Evolutionary conservation across 2,888 invertebrate species (phyloP), one percentile per base, ranked within the genome.

Genomic region (Acronicta leporina): DNA sequence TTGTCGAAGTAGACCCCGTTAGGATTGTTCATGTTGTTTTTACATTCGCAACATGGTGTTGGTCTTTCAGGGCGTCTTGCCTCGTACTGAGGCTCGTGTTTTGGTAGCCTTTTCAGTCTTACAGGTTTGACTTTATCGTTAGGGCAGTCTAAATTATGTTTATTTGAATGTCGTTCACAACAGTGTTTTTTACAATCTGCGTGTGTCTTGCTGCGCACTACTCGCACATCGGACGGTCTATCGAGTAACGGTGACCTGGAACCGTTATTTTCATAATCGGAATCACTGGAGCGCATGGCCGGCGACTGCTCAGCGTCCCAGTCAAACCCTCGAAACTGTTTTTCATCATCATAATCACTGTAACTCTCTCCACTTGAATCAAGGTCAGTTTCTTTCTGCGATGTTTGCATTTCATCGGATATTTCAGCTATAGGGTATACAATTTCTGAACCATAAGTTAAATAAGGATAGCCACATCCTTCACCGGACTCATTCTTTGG

Each of bases 401-500:
- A 96, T 10, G 96, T 96, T 83, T 96, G 96, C 92, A 96, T 96
- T 87, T 97, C 97, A 81, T 97, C 97, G 0, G 97, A 96, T 84
- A 97, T 97, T 90, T 98, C 98, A 0, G 97, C 97, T 75, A 98
- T 97, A 5, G 98, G 97, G 87, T 97, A 97, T 1, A 97, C 96
- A 60, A 97, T 97, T 87, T 97, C 97, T 1, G 97, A 97, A 13
- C 96, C 96, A 75, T 96, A 96, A 40, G 95, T 95, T 62, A 95
- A 76, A 68, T 93, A 95, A 0, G 97, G 97, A 86, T 97, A 97
- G 51, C 97, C 96, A 53, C 97, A 96, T 65, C 97, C 97, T 68
- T 97, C 96, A 8, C 96, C 96, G 38, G 96, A 95, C 83, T 95
- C 95, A 64, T 94, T 94, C 73, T 95, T 95, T 0, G 96, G 96